phyloP scores from a whole-genome alignment of 2,888 invertebrate species.

The Sphinx pinastri region DNA sequence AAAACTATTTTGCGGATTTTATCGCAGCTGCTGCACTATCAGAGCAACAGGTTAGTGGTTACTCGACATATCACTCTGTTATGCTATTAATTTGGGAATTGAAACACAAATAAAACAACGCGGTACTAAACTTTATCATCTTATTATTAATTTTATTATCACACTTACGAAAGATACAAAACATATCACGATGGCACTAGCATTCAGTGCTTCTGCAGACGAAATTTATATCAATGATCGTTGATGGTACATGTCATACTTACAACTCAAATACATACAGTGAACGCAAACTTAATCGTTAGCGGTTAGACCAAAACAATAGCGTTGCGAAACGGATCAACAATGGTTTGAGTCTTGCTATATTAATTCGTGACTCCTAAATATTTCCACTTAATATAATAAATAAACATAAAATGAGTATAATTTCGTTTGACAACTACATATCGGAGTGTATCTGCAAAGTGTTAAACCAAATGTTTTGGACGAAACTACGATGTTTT shows the following conservation, averaged over 20 bases:
- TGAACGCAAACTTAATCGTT: neutral
- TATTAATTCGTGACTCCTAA: constrained; percentile 26
- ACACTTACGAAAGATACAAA: constrained; percentile 83
- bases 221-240: constrained; percentile 48
- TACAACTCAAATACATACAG: constrained; percentile 12
- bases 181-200: constrained; percentile 83
- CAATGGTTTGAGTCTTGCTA: constrained; percentile 8
- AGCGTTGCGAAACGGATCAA: constrained; percentile 7
- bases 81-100: neutral
- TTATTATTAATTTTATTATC: constrained; percentile 80
- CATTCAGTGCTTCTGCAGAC: constrained; percentile 79
- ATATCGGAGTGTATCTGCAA: constrained; percentile 28
- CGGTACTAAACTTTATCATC: constrained; percentile 52
- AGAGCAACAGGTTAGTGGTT: too few species aligned
- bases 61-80: too few species aligned
- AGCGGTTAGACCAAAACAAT: constrained; percentile 3
- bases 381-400: constrained; percentile 41
- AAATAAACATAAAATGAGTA: constrained; percentile 48
- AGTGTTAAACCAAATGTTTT: constrained; percentile 25
- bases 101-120: constrained; percentile 47
- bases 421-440: constrained; percentile 37
- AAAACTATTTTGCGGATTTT: too few species aligned
- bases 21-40: too few species aligned
- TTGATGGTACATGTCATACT: constrained; percentile 9
- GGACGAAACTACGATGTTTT: constrained; percentile 10